phyloP scores from a whole-genome alignment of 2,797 vertebrate species.

The Sus cebifrons region DNA sequence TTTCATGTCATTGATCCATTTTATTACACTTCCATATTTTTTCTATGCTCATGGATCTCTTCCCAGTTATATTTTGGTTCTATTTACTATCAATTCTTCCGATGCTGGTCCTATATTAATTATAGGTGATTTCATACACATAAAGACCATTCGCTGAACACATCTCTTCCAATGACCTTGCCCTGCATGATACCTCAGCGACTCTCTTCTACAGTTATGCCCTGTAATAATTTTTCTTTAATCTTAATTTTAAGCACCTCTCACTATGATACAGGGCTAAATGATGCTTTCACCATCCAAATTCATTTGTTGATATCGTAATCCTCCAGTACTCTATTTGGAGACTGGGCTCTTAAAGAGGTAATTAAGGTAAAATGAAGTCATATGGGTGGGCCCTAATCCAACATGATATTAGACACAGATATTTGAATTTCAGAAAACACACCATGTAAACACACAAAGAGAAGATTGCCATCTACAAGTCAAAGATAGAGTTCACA shows the following conservation, averaged over 20 bases:
- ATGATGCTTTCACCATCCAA: neutral
- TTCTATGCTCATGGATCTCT: neutral
- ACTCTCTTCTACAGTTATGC: neutral
- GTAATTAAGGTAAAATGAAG: neutral
- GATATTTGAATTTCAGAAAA: neutral
- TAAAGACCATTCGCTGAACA: neutral
- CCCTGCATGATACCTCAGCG: neutral
- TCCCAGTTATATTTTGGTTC: neutral
- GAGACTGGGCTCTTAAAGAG: neutral
- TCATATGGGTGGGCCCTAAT: neutral
- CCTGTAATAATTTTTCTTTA: neutral
- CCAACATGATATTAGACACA: neutral
- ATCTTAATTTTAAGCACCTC: neutral
- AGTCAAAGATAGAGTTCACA: neutral
- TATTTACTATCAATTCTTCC: neutral
- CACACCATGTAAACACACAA: neutral
- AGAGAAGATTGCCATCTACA: neutral
- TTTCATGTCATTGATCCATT: neutral
- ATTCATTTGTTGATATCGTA: neutral
- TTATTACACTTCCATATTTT: neutral
- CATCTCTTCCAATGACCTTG: neutral
- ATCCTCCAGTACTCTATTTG: neutral
- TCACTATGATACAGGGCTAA: neutral
- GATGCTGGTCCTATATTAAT: neutral
- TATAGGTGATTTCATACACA: neutral